phyloP scores from a whole-genome alignment of 2,113 vertebrate genomes.

The Daubentonia madagascariensis region DNA sequence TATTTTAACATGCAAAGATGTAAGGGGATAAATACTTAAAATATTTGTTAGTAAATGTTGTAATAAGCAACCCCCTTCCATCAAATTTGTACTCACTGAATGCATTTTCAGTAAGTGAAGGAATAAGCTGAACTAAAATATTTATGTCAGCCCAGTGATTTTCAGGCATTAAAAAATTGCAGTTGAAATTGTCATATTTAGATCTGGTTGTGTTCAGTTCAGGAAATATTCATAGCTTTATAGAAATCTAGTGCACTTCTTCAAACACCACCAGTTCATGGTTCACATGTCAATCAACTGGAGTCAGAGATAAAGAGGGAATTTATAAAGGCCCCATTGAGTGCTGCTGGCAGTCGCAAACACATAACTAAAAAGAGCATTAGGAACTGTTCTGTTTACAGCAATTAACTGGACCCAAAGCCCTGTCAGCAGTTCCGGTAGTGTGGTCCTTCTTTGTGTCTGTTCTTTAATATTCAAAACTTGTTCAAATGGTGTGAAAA shows the following conservation, averaged over 20 bases:
- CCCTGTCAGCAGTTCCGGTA: slow-evolving; percentile 18
- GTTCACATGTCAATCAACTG: slow-evolving; percentile 31
- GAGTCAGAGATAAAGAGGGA: slow-evolving; percentile 43
- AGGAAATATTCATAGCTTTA: slow-evolving; percentile 32
- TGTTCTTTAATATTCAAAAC: slow-evolving; percentile 53
- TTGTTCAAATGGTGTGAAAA: slow-evolving; percentile 37
- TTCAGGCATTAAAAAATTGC: slow-evolving; percentile 23
- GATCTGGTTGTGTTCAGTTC: neutral
- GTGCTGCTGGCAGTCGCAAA: neutral
- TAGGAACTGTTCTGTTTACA: slow-evolving; percentile 50
- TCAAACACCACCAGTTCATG: slow-evolving; percentile 9
- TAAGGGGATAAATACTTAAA: neutral
- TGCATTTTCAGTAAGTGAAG: slow-evolving; percentile 22
- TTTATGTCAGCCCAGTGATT: slow-evolving; percentile 13
- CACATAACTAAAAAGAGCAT: slow-evolving; percentile 27
- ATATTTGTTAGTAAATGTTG: neutral
- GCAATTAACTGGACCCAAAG: slow-evolving; percentile 37
- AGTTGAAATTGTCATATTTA: slow-evolving; percentile 58
- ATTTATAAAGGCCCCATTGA: slow-evolving; percentile 53
- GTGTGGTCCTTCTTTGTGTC: neutral
- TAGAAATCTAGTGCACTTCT: slow-evolving; percentile 12
- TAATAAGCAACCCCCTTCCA: neutral
- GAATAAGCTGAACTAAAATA: neutral
- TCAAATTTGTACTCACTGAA: neutral
- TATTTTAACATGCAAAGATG: neutral